Conservation (phyloP, 37 sponge, comb jelly and placozoan genomes). For the Chondrosia reniformis region DNA sequence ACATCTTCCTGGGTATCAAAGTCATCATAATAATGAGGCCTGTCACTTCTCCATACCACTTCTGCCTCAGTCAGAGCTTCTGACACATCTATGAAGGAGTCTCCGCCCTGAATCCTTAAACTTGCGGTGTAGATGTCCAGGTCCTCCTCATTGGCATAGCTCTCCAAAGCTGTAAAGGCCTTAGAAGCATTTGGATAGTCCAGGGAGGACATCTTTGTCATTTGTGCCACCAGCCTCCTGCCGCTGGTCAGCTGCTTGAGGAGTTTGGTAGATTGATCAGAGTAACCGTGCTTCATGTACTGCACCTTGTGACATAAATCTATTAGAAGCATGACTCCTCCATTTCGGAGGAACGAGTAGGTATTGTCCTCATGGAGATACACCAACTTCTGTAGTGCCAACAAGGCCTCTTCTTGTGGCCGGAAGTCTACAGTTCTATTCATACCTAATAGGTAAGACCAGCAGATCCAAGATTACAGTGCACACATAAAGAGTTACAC, state of each 20-base stretch:
- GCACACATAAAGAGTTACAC: too few species aligned
- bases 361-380: background rate
- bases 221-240: background rate
- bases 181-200: background rate
- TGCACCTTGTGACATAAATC: background rate
- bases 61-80: background rate
- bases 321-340: background rate
- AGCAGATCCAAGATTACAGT: too few species aligned
- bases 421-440: too few species aligned
- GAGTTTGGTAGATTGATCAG: background rate
- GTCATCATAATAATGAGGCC: background rate
- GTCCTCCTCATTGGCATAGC: background rate
- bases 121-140: background rate
- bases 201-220: background rate
- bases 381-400: constrained; percentile 10
- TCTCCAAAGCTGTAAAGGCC: background rate
- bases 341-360: background rate
- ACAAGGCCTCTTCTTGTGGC: background rate
- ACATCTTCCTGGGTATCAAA: background rate
- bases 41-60: background rate
- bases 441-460: too few species aligned
- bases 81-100: background rate
- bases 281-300: background rate
- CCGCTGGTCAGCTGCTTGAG: background rate
- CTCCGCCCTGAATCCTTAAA: too few species aligned